Evolutionary conservation across 1,140 invertebrate species (phyloP), one percentile per base, ranked within the genome.

Genomic region (Drosophila triauraria): DNA sequence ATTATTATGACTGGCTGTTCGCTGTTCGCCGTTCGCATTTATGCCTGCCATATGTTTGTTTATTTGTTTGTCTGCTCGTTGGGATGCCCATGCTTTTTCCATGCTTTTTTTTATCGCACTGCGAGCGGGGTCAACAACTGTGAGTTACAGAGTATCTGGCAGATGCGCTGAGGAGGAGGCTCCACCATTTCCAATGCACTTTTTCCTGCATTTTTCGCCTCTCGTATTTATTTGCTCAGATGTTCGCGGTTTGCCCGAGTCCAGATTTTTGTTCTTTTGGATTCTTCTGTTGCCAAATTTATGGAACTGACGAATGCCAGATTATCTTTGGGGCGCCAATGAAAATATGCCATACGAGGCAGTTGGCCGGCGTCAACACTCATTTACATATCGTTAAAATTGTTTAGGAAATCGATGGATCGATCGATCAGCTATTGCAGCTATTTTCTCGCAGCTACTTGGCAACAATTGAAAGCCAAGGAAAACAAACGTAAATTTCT

Each of bases 321-420:
- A 87, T 81, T 88, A 87, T 88, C 84, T 88, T 80, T 71, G 76
- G 81, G 76, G 83, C 76, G 80, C 71, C 71, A 87, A 82, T 74
- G 63, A 82, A 86, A 87, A 86, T 80, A 83, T 80, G 48, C 67
- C 80, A 71, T 62, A 57, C 50, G 57, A 32, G 44, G 59, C 69
- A 70, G 67, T 70, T 70, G 67, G 67, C 62, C 53, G 59, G 40
- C 62, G 38, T 58, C 46, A 43, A 32, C 59, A 72, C 75, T 80
- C 75, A 87, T 88, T 88, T 83, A 83, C 64, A 80, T 80, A 82
- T 88, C 70, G 67, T 79, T 72, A 67, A 76, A 72, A 72, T 65
- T 56, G 69, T 59, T 65, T 59, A n/a, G 56, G 54, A 63, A 87
- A 77, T 67, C 48, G 63, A 70, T 74, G 54, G 74, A 43, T 27